Evolutionary conservation across 1,140 invertebrate species (phyloP), one percentile per base, ranked within the genome.

Genomic region (Sarcophaga peregrina): DNA sequence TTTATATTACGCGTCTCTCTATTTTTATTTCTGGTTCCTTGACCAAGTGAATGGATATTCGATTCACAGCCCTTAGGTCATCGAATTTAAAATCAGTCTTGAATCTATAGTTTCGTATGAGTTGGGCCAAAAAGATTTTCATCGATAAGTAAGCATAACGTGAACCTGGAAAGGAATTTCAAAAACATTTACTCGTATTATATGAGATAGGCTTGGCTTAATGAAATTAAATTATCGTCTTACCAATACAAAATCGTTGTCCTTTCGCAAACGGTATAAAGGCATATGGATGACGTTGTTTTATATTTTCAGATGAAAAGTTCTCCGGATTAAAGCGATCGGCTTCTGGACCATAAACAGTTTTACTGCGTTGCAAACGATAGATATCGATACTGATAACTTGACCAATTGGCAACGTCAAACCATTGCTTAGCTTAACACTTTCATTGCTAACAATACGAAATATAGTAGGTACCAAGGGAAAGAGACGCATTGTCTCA

Each of bases 401-500:
- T 13, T 86, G 46, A 0, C 85, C 86, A 25, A 86, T 76, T 0
- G 89, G 89, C 9, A 90, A 20, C 5, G 82, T 47, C 48, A 87
- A 80, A 0, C 85, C 86, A 25, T 86, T 89, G 1, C 86, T 85
- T 3, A 83, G 25, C 52, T 4, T 72, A 7, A 45, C 2, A 72
- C 80, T 76, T 0, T 48, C 52, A 11, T 47, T 58, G 2, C 45
- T 13, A 10, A 50, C 62, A 25, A 37, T 10, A 10, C 87, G 84
- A 0, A 58, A 58, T 8, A 83, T 47, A 3, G 87, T 0, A 0
- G 88, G 87, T 72, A 87, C 37, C 5, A 85, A 13, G 3, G 89
- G 84, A 10, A 88, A 86, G 20, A 88, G 58, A 85, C 94, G 90
- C 75, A 95, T 81, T 13, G 92, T 91, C 87, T 95, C 94, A 84